Conservation (phyloP, 2,113 vertebrate species). For the Trochalopteron elliotii region DNA sequence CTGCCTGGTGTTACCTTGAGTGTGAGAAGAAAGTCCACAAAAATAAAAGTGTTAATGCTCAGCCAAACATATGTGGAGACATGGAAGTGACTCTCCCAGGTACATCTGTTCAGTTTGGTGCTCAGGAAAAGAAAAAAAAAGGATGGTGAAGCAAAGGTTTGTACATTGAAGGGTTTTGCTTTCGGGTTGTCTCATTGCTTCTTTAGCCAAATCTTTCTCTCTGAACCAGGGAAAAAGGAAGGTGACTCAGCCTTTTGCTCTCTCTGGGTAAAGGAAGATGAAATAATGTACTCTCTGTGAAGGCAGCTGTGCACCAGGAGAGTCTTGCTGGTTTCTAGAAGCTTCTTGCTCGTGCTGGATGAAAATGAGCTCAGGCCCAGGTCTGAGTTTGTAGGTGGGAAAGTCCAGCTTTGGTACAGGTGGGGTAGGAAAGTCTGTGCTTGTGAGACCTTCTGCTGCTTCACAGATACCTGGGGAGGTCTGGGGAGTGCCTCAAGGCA, state of each 20-base stretch:
- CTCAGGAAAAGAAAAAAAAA: background rate
- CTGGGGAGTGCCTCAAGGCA: background rate
- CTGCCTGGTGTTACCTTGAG: background rate
- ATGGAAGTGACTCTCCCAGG: background rate
- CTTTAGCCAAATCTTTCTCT: background rate
- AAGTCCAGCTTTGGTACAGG: background rate
- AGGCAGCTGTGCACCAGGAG: background rate
- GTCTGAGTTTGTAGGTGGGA: background rate
- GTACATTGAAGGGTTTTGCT: accelerated
- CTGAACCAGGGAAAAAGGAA: background rate
- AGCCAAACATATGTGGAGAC: background rate
- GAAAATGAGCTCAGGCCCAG: background rate
- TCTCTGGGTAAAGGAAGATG: background rate
- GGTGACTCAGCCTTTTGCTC: background rate
- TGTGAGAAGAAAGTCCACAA: background rate
- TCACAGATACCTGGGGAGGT: background rate
- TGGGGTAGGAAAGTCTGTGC: too few species aligned
- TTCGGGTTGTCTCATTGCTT: background rate
- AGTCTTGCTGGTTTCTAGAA: background rate
- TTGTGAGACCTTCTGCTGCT: background rate
- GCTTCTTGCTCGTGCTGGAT: background rate
- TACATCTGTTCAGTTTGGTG: background rate
- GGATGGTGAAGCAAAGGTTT: background rate
- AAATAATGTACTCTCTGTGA: background rate
- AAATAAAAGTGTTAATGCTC: background rate